Base-by-base conservation (phyloP, 2,113 vertebrate species). In the Alosa alosa region DNA sequence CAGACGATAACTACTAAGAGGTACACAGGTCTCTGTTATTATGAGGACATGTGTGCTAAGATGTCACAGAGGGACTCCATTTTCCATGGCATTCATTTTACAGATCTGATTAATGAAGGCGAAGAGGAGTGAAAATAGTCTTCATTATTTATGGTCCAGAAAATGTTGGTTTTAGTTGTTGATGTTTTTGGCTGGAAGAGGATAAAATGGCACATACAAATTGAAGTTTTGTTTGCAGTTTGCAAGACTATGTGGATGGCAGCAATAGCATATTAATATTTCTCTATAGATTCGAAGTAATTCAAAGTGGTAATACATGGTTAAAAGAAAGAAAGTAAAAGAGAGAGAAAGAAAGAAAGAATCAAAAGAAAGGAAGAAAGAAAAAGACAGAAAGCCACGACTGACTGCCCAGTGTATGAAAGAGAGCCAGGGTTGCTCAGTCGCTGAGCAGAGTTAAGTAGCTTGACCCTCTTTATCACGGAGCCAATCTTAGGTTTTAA, bases 401-500 rank as follows among this genome's bases (percentile, higher is more conserved):
- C 84, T 84, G 88, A 89, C 94, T 87, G 52, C 92, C 89, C 86
- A 81, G 45, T 82, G 84, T 72, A 82, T 81, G 64, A 68, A 75
- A 82, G 52, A 85, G 55, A 87, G 86, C 55, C 84, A 84, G 86
- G 83, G 93, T 95, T 96, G 96, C 97, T 97, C 94, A 96, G 97
- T 98, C 72, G 25, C 72, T 39, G 72, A 39, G 72, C 72, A 78
- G 72, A 78, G 72, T 78, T 97, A 97, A 98, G 97, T 96, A 95
- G 94, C 93, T 94, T 99, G 98, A 98, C 98, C 98, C 97, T 98
- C 97, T 99, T 99, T 98, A 98, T 97, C 95, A 95, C 95, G 95
- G 96, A 97, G 96, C 96, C 97, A 99, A 99, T 99, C 98, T 98
- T 95, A 93, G 96, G 95, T 97, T 95, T 99, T 99, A 99, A 99